Base-by-base conservation (phyloP, 1,140 invertebrate species). In the Brachionus manjavacas region DNA sequence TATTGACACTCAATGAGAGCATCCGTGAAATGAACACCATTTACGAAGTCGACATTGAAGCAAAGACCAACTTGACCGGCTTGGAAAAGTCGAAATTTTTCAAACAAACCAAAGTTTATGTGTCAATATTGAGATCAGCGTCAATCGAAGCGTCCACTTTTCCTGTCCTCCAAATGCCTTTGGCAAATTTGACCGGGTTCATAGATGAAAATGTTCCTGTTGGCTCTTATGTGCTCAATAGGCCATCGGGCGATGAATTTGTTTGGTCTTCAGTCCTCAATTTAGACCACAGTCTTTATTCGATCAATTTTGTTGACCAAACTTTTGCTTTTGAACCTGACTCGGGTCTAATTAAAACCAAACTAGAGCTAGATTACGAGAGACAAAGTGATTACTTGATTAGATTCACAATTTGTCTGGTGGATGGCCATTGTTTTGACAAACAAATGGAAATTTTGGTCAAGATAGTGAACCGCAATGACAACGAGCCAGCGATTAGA, bases 401-500 rank as follows among this genome's bases (percentile, higher is more conserved):
- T 1, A 31, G 20, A 20, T 39, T 81, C 41, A 28, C 20, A 46
- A 46, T 64, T 35, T 68, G 79, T 81, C 16, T 23, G 7, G 9
- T 12, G 1, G 31, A 81, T 41, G 8, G 12, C 8, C 23, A 28
- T 14, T 81, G 79, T 35, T 8, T 64, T 25, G 39, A 81, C 39
- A 8, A 46, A 6, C 2, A 20, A 28, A 43, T 81, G 12, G 41
- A 68, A 35, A 20, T 81, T 16, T n/a, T 55, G 12, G 25, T 81
- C 3, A 39, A 31, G 12, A 23, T 81, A 20, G 9, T 81, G 2
- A 81, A 81, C 39, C 52, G 23, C 28, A 81, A 81, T 35, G 79
- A 81, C 28, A 60, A 81, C 12, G 79, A 81, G 52, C 79, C 79
- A 8, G 25, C n/a, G 35, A 20, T 81, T 3, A 76, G 4, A 43